Evolutionary conservation across 2,797 vertebrate genomes (phyloP).

Genomic region (Malurus splendens): DNA sequence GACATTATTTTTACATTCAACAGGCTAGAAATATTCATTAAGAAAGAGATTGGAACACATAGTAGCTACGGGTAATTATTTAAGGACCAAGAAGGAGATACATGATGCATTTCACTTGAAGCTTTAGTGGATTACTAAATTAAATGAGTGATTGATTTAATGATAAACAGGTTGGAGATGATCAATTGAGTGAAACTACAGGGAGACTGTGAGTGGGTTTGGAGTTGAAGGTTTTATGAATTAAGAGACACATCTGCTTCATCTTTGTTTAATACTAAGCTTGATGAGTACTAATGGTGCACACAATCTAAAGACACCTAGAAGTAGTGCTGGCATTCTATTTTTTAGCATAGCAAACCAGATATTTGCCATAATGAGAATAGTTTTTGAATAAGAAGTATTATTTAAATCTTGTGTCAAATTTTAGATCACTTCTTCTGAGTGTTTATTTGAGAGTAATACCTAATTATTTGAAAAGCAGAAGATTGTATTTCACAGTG

Average conservation of each 20-base stretch:
- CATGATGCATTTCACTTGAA: slow-evolving; percentile 54
- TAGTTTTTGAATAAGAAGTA: background rate
- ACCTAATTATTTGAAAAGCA: background rate
- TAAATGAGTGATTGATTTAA: slow-evolving; percentile 58
- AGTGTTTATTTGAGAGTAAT: background rate
- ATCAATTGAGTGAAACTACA: slow-evolving; percentile 54
- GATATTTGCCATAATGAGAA: background rate
- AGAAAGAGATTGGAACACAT: slow-evolving; percentile 59
- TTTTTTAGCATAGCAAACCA: background rate
- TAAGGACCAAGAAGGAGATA: slow-evolving; percentile 41
- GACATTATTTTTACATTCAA: slow-evolving; percentile 61
- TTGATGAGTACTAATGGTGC: slow-evolving; percentile 20
- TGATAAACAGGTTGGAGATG: slow-evolving; percentile 53
- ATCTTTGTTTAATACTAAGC: slow-evolving; percentile 53
- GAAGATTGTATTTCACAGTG: background rate
- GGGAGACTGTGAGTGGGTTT: slow-evolving; percentile 31
- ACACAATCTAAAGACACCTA: background rate
- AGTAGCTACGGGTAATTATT: slow-evolving; percentile 48
- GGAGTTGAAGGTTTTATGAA: slow-evolving; percentile 51
- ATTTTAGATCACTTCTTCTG: background rate
- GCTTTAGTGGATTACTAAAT: slow-evolving; percentile 62
- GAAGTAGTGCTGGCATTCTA: background rate
- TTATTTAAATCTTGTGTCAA: slow-evolving; percentile 15
- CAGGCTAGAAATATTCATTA: slow-evolving; percentile 46
- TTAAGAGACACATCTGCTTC: slow-evolving; percentile 22